Percentiles rank a stretch among this genome's conserved stretches.
These are phyloP conservation scores for Drosophila mimetica DNA, from an alignment of 2,888 invertebrate genomes.

Conservation along the genomic window DNA sequence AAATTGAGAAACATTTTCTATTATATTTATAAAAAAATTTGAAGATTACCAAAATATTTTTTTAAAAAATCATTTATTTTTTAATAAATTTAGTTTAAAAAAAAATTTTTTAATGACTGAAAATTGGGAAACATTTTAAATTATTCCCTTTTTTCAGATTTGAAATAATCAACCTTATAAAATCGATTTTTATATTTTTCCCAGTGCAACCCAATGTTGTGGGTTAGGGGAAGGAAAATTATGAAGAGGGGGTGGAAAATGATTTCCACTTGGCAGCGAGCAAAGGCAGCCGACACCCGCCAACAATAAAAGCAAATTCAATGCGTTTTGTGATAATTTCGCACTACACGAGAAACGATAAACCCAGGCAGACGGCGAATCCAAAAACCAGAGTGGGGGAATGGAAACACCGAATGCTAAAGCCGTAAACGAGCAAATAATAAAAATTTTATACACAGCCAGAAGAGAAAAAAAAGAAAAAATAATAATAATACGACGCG, in stretches of 20 bases:
- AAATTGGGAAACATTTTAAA: too few relatives aligned
- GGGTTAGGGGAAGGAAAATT: slow-evolving; percentile 1
- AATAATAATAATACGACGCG: slow-evolving; percentile 54
- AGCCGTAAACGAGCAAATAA: slow-evolving; percentile 73
- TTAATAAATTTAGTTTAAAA: too few relatives aligned
- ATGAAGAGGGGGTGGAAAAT: slow-evolving; percentile 27
- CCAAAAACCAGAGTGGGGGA: neutral
- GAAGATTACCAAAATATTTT: too few relatives aligned
- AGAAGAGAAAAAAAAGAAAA: slow-evolving; percentile 41
- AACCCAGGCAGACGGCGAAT: slow-evolving; percentile 29
- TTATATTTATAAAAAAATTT: too few relatives aligned
- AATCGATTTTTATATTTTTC: neutral
- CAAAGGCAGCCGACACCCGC: slow-evolving; percentile 34
- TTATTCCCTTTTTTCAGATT: neutral
- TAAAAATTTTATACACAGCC: slow-evolving; percentile 61
- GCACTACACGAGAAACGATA: slow-evolving; percentile 61
- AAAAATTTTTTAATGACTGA: too few relatives aligned
- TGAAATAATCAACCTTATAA: neutral
- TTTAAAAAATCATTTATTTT: too few relatives aligned
- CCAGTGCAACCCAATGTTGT: neutral
- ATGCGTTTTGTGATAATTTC: slow-evolving; percentile 76
- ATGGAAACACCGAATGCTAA: slow-evolving; percentile 33
- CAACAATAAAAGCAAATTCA: slow-evolving; percentile 78
- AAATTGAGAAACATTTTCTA: too few relatives aligned
- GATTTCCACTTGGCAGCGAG: slow-evolving; percentile 13